These are phyloP conservation scores for Leucozona laternaria DNA, from an alignment of 2,888 invertebrate species.

Conservation along the genomic window DNA sequence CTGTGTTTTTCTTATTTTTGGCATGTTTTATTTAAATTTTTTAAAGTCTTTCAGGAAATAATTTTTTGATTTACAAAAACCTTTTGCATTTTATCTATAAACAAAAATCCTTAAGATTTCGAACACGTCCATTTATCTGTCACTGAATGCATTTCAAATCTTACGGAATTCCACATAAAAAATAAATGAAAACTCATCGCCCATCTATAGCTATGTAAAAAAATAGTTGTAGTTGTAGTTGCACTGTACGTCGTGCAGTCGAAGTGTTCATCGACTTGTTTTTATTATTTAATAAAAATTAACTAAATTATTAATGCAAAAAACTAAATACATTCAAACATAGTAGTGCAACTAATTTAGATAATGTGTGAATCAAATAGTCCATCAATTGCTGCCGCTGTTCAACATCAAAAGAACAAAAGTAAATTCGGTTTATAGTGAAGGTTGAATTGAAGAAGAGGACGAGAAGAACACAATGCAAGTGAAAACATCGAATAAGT, in stretches of 20 bases:
- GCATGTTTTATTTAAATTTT: no score
- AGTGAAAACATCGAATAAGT: constrained; percentile 70
- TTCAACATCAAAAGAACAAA: constrained; percentile 60
- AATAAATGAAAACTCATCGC: constrained; percentile 6
- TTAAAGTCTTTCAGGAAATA: no score
- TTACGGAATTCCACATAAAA: constrained; percentile 24
- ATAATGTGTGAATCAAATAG: constrained; percentile 69
- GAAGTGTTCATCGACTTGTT: constrained; percentile 63
- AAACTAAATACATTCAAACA: constrained; percentile 39
- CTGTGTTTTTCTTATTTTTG: no score
- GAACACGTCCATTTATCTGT: background rate
- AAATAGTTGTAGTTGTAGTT: no score
- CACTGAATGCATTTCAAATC: background rate
- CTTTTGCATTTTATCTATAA: no score
- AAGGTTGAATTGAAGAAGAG: constrained; percentile 50
- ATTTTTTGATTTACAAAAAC: no score
- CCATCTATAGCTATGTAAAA: constrained; percentile 39
- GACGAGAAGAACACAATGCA: constrained; percentile 24
- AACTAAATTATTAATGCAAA: constrained; percentile 61
- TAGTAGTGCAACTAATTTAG: constrained; percentile 62
- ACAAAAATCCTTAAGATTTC: no score
- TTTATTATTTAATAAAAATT: constrained; percentile 64
- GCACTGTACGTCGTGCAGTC: constrained; percentile 73
- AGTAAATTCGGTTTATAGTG: constrained; percentile 71
- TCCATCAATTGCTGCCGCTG: constrained; percentile 60